Conservation (phyloP, 2,797 vertebrate genomes). For the Sciaenops ocellatus region DNA sequence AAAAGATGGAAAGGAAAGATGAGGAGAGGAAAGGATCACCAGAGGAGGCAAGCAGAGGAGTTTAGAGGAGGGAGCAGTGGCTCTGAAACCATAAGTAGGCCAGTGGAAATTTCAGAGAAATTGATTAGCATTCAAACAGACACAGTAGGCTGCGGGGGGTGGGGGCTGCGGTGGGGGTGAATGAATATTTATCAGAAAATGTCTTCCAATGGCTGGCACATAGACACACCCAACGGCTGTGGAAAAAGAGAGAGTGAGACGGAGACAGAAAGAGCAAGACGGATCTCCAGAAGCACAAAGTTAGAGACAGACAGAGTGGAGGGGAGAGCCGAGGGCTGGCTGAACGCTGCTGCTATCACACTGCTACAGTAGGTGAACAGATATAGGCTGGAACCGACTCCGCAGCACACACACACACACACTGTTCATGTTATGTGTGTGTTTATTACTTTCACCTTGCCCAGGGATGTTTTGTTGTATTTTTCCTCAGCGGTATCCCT, state of each 20-base stretch:
- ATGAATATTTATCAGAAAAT: slow-evolving; percentile 81
- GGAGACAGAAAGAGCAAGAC: slow-evolving; percentile 35
- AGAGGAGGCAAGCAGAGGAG: slow-evolving; percentile 18
- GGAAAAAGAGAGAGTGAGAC: slow-evolving; percentile 34
- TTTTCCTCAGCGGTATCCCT: slow-evolving; percentile 43
- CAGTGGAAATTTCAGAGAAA: slow-evolving; percentile 77
- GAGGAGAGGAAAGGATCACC: background rate
- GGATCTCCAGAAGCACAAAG: slow-evolving; percentile 39
- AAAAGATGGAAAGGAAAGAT: background rate
- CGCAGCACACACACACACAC: background rate
- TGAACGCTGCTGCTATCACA: slow-evolving; percentile 35
- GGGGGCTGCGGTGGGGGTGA: slow-evolving; percentile 32
- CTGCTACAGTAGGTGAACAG: slow-evolving; percentile 34
- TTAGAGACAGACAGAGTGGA: slow-evolving; percentile 40
- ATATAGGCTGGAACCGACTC: slow-evolving; percentile 2
- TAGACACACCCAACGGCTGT: slow-evolving; percentile 61
- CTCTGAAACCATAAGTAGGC: slow-evolving; percentile 74
- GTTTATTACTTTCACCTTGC: slow-evolving; percentile 77
- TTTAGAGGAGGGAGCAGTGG: slow-evolving; percentile 45
- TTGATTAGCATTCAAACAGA: slow-evolving; percentile 84
- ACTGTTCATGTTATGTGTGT: slow-evolving; percentile 17
- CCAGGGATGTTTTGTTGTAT: slow-evolving; percentile 74
- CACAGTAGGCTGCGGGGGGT: slow-evolving; percentile 66
- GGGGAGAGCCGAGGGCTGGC: slow-evolving; percentile 48
- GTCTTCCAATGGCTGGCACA: slow-evolving; percentile 64